Conservation (phyloP, 2,113 vertebrate genomes). For the Mellivora capensis region DNA sequence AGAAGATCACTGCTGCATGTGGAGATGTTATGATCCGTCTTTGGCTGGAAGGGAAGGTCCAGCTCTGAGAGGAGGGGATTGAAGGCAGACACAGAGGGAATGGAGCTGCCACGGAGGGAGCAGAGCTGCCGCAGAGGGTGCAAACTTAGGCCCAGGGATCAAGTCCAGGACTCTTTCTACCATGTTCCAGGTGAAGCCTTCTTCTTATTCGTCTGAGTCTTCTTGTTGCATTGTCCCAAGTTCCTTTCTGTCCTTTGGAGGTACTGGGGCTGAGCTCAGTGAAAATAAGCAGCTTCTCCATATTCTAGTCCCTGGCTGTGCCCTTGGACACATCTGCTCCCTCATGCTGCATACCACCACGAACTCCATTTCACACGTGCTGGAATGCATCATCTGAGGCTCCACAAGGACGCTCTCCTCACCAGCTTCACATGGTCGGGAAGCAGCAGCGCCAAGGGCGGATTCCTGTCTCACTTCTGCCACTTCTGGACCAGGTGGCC, state of each 20-base stretch:
- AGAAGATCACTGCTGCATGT: rapidly evolving
- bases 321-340: background rate
- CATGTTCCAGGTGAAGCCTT: too few relatives aligned
- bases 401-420: background rate
- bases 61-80: background rate
- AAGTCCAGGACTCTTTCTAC: background rate
- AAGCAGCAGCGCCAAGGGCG: background rate
- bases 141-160: background rate
- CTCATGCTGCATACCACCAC: rapidly evolving
- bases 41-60: too few relatives aligned
- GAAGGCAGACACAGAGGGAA: background rate
- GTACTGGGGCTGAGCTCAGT: background rate
- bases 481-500: background rate
- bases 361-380: background rate
- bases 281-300: background rate
- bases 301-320: background rate
- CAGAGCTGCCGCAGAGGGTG: too few relatives aligned
- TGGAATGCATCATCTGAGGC: background rate
- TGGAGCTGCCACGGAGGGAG: too few relatives aligned
- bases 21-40: background rate
- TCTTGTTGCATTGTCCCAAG: background rate
- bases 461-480: too few relatives aligned
- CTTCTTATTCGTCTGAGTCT: too few relatives aligned
- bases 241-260: background rate
- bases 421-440: too few relatives aligned